Base-by-base conservation (phyloP, 2,888 invertebrate genomes). In the Exocentrus adspersus region DNA sequence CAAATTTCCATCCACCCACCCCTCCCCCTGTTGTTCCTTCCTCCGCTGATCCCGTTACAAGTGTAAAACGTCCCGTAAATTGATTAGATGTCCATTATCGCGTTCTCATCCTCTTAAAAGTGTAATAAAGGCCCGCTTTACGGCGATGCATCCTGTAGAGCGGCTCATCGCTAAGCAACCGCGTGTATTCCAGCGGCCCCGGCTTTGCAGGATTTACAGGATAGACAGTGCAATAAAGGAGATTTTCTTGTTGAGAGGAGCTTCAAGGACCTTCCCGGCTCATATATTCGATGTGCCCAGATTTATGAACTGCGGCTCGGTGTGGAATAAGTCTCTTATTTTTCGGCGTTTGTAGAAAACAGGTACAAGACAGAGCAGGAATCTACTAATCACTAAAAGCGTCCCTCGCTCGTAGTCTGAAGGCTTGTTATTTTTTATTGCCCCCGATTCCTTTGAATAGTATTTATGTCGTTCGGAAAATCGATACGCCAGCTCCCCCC, bases 201-300 rank as follows among this genome's bases (percentile, higher is more conserved):
- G 72, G 77, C 70, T 74, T 76, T 74, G 64, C 71, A 58, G 75
- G 76, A 76, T 77, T 77, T 77, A 72, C 73, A 65, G 74, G 71
- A 75, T 77, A 75, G 75, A 72, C 75, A 74, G 72, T 69, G 77
- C 75, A 78, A 78, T 77, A 78, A 77, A 78, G 78, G 80, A 82
- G 83, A 83, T 83, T 83, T 83, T 82, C 82, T 82, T 83, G 83
- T 82, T 80, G 82, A 82, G 81, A 80, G 81, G 74, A 76, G 77
- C 74, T 78, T 79, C 75, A 71, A 81, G 80, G 75, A 77, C 76
- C 72, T 78, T 79, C 72, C 75, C 79, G 78, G 79, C 77, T 80
- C 80, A 80, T 80, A 79, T 78, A 78, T 73, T 78, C 73, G 78
- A 76, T 79, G 80, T 78, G 78, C 77, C 72, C 75, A 77, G 80